Base-by-base conservation (phyloP, 2,113 vertebrate species). In the Oreochromis spilurus region DNA sequence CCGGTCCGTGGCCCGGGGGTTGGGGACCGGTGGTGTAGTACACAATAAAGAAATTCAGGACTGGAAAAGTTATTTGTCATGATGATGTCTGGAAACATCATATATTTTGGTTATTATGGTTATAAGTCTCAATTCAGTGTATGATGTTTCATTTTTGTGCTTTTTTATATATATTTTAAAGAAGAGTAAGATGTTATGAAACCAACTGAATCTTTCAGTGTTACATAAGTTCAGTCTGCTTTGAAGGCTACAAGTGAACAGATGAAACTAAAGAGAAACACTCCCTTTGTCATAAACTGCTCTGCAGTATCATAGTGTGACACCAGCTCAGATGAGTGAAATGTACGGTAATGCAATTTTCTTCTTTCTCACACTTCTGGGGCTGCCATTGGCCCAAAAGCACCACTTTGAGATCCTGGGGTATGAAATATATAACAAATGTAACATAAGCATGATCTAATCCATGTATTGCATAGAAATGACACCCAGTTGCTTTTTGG, bases 1-100 rank as follows among this genome's bases (percentile, higher is more conserved):
- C 9, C 9, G 1, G 58, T 62, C 16, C 19, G 29, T 34, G 0
- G 0, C 0, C 58, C 34, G 9, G 29, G 58, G 0, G 29, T 62
- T 34, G 29, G 58, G 58, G 58, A 34, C 58, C 2, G 5, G 5
- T 67, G 4, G 62, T 40, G 4, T 26, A 72, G n/a, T 16, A 72
- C 13, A 72, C 0, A 26, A 2, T 45, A 16, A 10, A 45, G 65
- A 72, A 26, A 45, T 45, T 72, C n/a, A 70, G 13, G n/a, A 70
- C 62, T 43, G 12, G 62, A 70, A 21, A 24, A 4, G 36, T 40
- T 40, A 40, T 40, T 67, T 38, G 1, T 13, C 19, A 43, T 11
- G 9, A 34, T 34, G 58, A 19, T 34, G 58, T 34, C 21, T 72
- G 38, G 38, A 62, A 60, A 19, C 58, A 62, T 62, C 31, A 34